A percentile compares a stretch with the other conserved stretches of the same genome.
Conservation (phyloP, 2,888 invertebrate genomes). For the Thymelicus sylvestris region DNA sequence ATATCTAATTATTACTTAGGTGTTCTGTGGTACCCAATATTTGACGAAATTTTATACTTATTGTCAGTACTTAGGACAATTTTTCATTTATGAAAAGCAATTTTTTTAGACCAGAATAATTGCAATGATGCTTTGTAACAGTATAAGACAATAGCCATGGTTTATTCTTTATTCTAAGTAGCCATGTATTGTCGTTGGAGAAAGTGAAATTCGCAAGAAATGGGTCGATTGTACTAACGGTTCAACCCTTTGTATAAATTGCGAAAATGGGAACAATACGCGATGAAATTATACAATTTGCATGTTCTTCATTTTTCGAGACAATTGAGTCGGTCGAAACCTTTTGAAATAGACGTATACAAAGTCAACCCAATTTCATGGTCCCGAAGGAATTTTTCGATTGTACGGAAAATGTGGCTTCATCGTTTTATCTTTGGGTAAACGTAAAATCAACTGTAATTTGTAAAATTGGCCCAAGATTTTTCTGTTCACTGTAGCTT, state of each 20-base stretch:
- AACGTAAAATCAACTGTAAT: not conserved
- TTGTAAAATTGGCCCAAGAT: not conserved
- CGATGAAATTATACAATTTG: constrained; percentile 48
- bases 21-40: no score
- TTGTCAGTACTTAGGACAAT: no score
- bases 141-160: constrained; percentile 14
- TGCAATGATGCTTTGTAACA: constrained; percentile 3
- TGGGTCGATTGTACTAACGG: constrained; percentile 28
- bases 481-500: not conserved
- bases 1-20: no score
- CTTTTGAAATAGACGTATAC: constrained; percentile 23
- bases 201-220: constrained; percentile 36
- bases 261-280: constrained; percentile 40
- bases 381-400: constrained; percentile 23
- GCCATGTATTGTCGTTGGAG: constrained; percentile 15
- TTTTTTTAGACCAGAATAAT: not conserved
- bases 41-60: no score
- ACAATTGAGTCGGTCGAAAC: constrained; percentile 30
- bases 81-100: no score
- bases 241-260: constrained; percentile 46
- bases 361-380: constrained; percentile 29
- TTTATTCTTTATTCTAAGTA: no score
- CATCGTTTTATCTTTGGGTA: constrained; percentile 6
- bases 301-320: constrained; percentile 37
- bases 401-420: constrained; percentile 1